Conservation (phyloP, 2,113 vertebrate genomes). For the Quiscalus mexicanus region DNA sequence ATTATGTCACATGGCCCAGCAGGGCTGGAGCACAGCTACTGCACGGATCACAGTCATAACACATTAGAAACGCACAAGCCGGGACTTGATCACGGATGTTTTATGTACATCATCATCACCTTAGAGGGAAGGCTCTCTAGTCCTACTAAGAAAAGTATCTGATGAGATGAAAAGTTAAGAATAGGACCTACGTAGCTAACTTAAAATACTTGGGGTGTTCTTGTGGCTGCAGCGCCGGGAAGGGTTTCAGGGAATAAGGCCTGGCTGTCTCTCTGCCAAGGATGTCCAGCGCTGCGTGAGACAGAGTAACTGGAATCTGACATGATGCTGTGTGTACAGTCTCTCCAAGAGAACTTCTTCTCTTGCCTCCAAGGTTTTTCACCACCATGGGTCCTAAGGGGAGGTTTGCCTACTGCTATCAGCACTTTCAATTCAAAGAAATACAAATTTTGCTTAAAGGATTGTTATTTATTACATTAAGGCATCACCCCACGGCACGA, state of each 20-base stretch:
- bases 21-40: slow-evolving; percentile 30
- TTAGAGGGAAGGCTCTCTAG: slow-evolving; percentile 47
- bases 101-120: slow-evolving; percentile 46
- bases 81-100: neutral
- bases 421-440: neutral
- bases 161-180: slow-evolving; percentile 65
- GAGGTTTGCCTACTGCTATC: neutral
- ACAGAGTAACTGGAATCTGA: neutral
- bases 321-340: neutral
- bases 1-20: slow-evolving; percentile 62
- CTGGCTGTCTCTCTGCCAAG: slow-evolving; percentile 32
- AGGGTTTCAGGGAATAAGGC: neutral
- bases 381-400: neutral
- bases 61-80: slow-evolving; percentile 46
- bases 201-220: slow-evolving; percentile 56
- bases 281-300: neutral
- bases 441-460: neutral
- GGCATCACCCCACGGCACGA: neutral
- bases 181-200: slow-evolving; percentile 47
- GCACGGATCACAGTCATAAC: slow-evolving; percentile 37
- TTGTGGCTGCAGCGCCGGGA: neutral
- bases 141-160: slow-evolving; percentile 66
- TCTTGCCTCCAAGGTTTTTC: neutral
- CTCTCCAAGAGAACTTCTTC: neutral
- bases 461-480: neutral